Evolutionary conservation across 2,888 invertebrate species (phyloP).

Genomic region (Myopa tessellatipennis): DNA sequence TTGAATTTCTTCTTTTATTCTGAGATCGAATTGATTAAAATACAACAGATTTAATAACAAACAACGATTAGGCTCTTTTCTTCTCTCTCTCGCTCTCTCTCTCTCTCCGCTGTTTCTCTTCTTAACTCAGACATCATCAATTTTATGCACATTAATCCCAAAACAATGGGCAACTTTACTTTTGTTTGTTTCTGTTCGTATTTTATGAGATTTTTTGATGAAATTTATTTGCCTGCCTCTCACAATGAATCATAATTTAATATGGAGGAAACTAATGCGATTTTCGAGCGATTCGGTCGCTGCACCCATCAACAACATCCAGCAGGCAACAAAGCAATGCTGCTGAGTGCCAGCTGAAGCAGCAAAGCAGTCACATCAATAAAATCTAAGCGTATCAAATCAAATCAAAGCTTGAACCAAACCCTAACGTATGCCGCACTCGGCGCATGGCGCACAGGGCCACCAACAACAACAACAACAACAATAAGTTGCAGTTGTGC

Average conservation of each 20-base stretch:
- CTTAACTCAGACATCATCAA: no score
- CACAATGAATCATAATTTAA: not conserved
- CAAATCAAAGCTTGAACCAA: conserved; percentile 4
- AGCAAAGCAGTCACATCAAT: conserved; percentile 4
- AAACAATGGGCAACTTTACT: no score
- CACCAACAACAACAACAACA: not conserved
- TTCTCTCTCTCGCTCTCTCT: no score
- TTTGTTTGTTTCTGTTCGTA: no score
- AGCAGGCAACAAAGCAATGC: not conserved
- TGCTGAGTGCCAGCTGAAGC: not conserved
- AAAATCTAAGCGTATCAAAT: conserved; percentile 13
- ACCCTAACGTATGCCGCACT: not conserved
- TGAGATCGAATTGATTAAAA: no score
- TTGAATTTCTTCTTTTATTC: no score
- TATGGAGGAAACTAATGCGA: not conserved
- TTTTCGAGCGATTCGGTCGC: not conserved
- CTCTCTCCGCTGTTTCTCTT: no score
- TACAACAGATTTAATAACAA: no score
- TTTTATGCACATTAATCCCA: no score
- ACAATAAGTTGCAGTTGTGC: not conserved
- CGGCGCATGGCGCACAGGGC: not conserved
- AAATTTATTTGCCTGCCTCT: not conserved
- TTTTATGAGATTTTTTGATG: not conserved
- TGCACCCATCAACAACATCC: conserved; percentile 15
- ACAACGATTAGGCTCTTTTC: no score